phyloP scores from a whole-genome alignment of 2,797 vertebrate genomes.

The Propithecus deckenii region DNA sequence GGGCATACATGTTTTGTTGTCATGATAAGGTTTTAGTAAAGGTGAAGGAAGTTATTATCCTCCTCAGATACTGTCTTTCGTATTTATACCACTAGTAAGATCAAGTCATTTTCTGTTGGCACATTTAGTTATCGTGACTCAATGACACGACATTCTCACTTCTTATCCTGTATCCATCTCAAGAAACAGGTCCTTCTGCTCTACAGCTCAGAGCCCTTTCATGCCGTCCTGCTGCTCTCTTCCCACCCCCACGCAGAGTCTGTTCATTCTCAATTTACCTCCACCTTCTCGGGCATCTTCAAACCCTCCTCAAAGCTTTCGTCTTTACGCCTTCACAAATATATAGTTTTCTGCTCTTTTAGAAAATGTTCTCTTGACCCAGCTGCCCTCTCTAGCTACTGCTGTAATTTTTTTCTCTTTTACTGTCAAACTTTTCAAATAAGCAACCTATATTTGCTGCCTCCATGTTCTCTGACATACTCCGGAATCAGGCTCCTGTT shows the following conservation, averaged over 20 bases:
- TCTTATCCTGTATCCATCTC: neutral
- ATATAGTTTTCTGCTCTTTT: neutral
- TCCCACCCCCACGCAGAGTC: neutral
- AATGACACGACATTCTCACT: neutral
- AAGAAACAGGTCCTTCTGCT: neutral
- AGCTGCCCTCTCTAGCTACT: neutral
- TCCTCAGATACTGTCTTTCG: neutral
- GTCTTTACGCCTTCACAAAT: neutral
- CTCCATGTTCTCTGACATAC: neutral
- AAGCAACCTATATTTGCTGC: neutral
- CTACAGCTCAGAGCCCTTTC: neutral
- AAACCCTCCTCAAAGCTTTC: neutral
- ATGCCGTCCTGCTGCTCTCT: neutral
- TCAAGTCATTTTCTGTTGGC: neutral
- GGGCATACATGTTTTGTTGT: neutral
- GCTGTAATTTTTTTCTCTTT: neutral
- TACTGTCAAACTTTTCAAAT: conserved; percentile 18
- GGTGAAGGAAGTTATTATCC: neutral
- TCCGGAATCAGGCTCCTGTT: neutral
- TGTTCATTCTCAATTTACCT: neutral
- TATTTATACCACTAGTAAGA: neutral
- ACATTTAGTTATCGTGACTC: neutral
- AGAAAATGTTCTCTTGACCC: conserved; percentile 37
- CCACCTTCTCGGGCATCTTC: neutral
- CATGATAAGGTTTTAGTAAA: neutral